Conservation (phyloP, 2,113 vertebrate species). For the Anhinga anhinga region DNA sequence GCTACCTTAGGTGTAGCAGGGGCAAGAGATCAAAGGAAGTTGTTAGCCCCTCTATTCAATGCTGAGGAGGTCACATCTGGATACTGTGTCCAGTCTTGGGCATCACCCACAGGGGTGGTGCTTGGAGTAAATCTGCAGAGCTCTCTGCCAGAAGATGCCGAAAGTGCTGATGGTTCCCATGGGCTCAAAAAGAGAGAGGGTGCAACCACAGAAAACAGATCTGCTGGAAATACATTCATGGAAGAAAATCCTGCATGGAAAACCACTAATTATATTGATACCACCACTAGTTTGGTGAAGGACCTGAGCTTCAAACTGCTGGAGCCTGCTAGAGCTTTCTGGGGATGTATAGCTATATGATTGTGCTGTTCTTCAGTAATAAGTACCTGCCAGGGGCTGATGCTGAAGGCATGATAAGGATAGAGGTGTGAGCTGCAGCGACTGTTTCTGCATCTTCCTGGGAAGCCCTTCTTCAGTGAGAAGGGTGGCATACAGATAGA, state of each 20-base stretch:
- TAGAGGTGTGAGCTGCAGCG: background rate
- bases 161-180: background rate
- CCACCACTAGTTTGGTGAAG: background rate
- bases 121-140: background rate
- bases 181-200: background rate
- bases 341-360: background rate
- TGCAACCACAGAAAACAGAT: background rate
- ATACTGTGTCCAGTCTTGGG: background rate
- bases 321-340: background rate
- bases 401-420: background rate
- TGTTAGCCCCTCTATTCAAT: background rate
- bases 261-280: background rate
- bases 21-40: background rate
- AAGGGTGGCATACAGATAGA: background rate
- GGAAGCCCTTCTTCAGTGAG: background rate
- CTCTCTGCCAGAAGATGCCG: background rate
- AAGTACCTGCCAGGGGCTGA: background rate
- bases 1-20: background rate
- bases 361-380: background rate
- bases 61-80: accelerated
- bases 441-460: background rate
- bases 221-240: background rate
- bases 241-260: background rate
- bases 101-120: background rate
- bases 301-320: background rate